Evolutionary conservation across 2,888 invertebrate species (phyloP), one percentile per base, ranked within the genome.

Genomic region (Dasysyrphus albostriatus): DNA sequence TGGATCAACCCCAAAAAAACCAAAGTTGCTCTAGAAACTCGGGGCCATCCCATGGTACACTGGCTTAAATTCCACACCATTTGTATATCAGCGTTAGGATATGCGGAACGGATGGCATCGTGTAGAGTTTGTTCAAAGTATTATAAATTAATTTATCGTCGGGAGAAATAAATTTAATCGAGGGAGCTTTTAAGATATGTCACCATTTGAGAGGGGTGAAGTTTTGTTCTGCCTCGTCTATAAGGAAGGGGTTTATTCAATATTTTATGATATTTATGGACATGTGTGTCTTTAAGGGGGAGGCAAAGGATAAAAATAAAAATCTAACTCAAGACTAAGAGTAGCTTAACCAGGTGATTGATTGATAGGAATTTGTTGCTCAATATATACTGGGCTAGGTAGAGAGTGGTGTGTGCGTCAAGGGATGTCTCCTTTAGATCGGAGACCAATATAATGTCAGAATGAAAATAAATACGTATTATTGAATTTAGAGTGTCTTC

Each of bases 71-170:
- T 75, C 67, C 44, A 83, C 61, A 56, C 61, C 67, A 78, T 67
- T 37, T 51, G 29, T 32, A 34, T 34, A 12, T 67, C 49, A 12
- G 73, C 49, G 65, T 77, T 44, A 34, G 42, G 14, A 24, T 32
- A 24, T 54, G 51, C 10, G 16, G 42, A 34, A 42, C 10, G 16
- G 42, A 34, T 56, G 49, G 16, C 37, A 24, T 19, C 49, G 59
- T 61, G 63, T 63, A 49, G 56, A 81, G 72, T 78, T 85, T 82
- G 77, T 70, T 74, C 69, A 77, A 78, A 83, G 87, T 75, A 78
- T 87, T 87, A 79, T 75, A 87, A 87, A 87, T 87, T 87, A 87
- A 87, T 87, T 87, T 83, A 87, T 82, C 72, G 82, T 82, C 78
- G 61, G 42, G 65, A 65, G 70, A 83, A 75, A 83, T 87, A 75